Percentiles rank a stretch among this genome's conserved stretches.
Evolutionary conservation across 1,140 invertebrate genomes (phyloP).

Genomic region (Eurosta solidaginis): DNA sequence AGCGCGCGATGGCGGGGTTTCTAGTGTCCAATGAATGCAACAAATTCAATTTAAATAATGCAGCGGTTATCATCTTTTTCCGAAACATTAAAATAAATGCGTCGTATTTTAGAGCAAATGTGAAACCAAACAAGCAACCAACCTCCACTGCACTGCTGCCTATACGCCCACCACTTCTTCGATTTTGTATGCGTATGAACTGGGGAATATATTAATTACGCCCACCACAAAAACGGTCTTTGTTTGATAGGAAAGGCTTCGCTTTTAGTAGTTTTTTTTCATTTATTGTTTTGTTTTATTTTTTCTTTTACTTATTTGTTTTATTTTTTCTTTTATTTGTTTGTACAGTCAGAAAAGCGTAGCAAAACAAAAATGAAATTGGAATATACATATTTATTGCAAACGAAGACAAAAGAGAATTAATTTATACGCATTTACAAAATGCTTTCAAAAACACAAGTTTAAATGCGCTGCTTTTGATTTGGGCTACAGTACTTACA

Average conservation of each 20-base stretch:
- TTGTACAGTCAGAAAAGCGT: not conserved
- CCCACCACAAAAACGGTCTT: not conserved
- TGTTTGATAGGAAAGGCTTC: not conserved
- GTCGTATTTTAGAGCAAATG: not conserved
- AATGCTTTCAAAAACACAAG: not conserved
- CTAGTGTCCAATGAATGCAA: not conserved
- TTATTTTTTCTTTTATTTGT: not conserved
- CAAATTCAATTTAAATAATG: not conserved
- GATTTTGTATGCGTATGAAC: not conserved
- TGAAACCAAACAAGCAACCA: too few species aligned
- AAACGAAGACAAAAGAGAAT: too few species aligned
- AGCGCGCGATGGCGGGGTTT: not conserved
- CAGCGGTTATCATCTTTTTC: not conserved
- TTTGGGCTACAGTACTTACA: not conserved
- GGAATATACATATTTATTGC: too few species aligned
- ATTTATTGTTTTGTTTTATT: not conserved
- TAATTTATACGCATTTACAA: too few species aligned
- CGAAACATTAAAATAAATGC: not conserved
- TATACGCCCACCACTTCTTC: not conserved
- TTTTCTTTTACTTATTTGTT: not conserved
- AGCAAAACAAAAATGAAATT: not conserved
- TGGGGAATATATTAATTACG: not conserved
- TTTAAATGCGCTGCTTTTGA: not conserved
- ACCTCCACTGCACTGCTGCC: not conserved
- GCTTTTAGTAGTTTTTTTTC: too few species aligned